phyloP scores from a whole-genome alignment of 1,140 invertebrate species.

The Carposina sasakii region DNA sequence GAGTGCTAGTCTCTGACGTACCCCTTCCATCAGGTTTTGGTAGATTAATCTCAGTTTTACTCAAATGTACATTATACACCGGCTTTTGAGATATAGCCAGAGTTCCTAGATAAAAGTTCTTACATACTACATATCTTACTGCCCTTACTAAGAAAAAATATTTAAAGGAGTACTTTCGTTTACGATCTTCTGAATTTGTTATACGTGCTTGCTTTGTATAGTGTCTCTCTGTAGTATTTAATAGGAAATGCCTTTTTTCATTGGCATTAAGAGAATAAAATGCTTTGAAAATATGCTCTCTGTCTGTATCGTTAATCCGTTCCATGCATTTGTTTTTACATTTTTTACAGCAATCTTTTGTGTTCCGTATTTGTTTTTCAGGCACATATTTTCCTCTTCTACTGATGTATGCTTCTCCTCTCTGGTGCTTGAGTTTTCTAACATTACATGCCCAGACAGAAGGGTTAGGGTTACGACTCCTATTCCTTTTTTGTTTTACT shows the following conservation, averaged over 20 bases:
- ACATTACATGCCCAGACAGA: slow-evolving; percentile 57
- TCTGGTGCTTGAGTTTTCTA: slow-evolving; percentile 55
- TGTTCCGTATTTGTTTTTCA: slow-evolving; percentile 43
- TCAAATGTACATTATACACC: slow-evolving; percentile 60
- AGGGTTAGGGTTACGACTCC: slow-evolving; percentile 44
- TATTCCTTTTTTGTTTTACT: slow-evolving; percentile 26
- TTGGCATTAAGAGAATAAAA: slow-evolving; percentile 62
- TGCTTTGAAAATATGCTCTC: slow-evolving; percentile 60
- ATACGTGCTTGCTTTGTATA: slow-evolving; percentile 39
- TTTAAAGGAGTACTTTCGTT: slow-evolving; percentile 54
- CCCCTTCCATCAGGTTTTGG: slow-evolving; percentile 62
- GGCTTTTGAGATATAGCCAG: slow-evolving; percentile 63
- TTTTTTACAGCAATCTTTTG: slow-evolving; percentile 54
- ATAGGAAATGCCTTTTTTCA: slow-evolving; percentile 60
- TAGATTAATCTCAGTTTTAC: slow-evolving; percentile 59
- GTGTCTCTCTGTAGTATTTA: slow-evolving; percentile 58
- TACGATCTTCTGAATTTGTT: slow-evolving; percentile 23
- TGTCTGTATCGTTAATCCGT: slow-evolving; percentile 48
- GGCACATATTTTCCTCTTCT: slow-evolving; percentile 58
- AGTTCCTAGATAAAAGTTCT: slow-evolving; percentile 65
- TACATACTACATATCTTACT: slow-evolving; percentile 51
- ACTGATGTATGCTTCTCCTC: slow-evolving; percentile 59
- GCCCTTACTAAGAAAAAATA: slow-evolving; percentile 59
- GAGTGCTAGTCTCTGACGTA: slow-evolving; percentile 45
- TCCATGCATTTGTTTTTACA: slow-evolving; percentile 60